Conservation (phyloP, 2,797 vertebrate genomes). For the Manis crassicaudata region DNA sequence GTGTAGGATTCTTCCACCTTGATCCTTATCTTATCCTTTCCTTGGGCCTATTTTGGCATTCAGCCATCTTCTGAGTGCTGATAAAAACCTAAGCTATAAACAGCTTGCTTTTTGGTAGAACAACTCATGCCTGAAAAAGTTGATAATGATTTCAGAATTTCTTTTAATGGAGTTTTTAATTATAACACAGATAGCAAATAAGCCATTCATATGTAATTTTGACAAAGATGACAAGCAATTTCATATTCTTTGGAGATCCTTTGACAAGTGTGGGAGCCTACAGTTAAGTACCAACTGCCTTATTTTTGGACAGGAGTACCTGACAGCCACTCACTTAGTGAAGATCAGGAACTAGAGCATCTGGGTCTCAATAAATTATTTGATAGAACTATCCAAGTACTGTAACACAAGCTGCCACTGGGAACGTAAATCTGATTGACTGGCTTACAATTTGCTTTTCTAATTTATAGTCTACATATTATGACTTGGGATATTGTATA, state of each 20-base stretch:
- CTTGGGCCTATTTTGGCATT: neutral
- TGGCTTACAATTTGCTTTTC: constrained; percentile 4
- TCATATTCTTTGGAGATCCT: constrained; percentile 63
- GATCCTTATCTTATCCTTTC: neutral
- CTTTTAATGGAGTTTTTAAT: constrained; percentile 78
- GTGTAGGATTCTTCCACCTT: neutral
- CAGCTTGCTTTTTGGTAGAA: constrained; percentile 39
- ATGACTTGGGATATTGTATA: neutral
- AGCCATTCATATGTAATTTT: constrained; percentile 57
- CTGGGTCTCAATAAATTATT: constrained; percentile 56
- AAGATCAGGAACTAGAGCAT: constrained; percentile 21
- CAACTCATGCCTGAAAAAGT: constrained; percentile 60
- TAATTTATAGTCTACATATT: neutral
- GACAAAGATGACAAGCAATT: constrained; percentile 65
- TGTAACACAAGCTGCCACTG: neutral
- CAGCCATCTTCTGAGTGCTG: neutral
- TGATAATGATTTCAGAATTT: constrained; percentile 72
- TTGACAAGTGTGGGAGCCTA: constrained; percentile 39
- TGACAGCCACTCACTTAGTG: constrained; percentile 31
- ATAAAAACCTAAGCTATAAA: neutral
- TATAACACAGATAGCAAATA: constrained; percentile 66
- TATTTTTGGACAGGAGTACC: constrained; percentile 31
- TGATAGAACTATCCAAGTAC: neutral
- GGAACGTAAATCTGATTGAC: neutral
- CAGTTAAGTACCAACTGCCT: neutral